These are phyloP conservation scores for Pseudorectes ferrugineus DNA, from an alignment of 2,113 vertebrate genomes.

Conservation along the genomic window DNA sequence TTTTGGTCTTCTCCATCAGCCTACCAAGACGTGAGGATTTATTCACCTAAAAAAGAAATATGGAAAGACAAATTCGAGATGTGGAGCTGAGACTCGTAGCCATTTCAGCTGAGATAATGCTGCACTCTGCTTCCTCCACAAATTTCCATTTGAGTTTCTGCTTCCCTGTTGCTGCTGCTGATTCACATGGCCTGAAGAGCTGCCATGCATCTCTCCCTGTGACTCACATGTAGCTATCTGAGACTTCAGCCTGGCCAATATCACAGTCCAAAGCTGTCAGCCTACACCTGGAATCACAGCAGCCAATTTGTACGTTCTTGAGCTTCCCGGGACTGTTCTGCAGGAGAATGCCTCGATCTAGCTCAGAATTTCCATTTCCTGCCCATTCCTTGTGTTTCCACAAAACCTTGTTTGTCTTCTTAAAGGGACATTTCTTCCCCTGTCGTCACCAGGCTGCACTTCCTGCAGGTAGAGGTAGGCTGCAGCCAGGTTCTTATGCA, in stretches of 20 bases:
- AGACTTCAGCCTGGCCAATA: not conserved
- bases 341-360: not conserved
- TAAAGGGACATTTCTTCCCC: not conserved
- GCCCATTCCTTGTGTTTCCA: not conserved
- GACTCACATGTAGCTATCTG: not conserved
- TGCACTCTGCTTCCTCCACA: not conserved
- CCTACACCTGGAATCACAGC: not conserved
- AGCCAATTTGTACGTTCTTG: not conserved
- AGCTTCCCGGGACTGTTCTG: not conserved
- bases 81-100: not conserved
- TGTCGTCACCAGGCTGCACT: not conserved
- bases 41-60: not conserved
- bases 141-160: not conserved
- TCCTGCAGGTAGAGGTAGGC: not conserved
- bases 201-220: not conserved
- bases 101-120: not conserved
- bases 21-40: not conserved
- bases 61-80: not conserved
- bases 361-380: not conserved
- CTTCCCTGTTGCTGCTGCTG: not conserved
- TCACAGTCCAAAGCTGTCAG: not conserved
- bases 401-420: not conserved
- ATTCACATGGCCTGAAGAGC: not conserved
- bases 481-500: accelerated
- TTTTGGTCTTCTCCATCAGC: not conserved